Evolutionary conservation across 2,113 vertebrate species (phyloP).

Genomic region (Lagopus leucura): DNA sequence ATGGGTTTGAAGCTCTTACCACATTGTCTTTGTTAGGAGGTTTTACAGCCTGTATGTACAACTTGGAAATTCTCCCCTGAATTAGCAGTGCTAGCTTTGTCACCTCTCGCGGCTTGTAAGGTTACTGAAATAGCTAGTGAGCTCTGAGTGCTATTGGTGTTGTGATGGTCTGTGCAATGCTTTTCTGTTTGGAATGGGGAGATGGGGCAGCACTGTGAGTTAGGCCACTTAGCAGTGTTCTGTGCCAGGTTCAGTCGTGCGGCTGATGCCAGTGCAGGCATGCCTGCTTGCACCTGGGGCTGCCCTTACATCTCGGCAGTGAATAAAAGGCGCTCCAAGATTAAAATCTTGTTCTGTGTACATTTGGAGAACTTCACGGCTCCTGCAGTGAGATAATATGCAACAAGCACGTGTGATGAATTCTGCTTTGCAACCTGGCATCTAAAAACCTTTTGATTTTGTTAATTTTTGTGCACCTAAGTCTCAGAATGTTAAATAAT

Average conservation of each 20-base stretch:
- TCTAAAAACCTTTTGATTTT: not conserved
- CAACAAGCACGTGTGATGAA: not conserved
- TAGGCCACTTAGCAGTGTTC: not conserved
- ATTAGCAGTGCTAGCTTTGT: not conserved
- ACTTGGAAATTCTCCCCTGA: not conserved
- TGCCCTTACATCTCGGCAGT: not conserved
- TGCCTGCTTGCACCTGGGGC: not conserved
- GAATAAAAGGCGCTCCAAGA: not conserved
- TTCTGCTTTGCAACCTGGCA: not conserved
- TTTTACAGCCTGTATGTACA: not conserved
- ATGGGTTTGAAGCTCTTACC: not conserved
- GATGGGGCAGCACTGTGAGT: not conserved
- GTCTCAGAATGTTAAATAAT: not conserved
- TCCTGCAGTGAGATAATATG: not conserved
- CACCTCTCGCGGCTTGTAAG: not conserved
- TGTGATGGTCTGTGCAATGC: not conserved
- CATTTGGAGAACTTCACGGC: not conserved
- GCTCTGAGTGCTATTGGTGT: not conserved
- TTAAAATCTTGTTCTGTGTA: not conserved
- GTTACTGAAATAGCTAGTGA: not conserved
- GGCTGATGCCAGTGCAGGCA: not conserved
- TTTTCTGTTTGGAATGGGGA: not conserved
- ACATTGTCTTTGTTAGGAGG: accelerated
- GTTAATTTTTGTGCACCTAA: not conserved
- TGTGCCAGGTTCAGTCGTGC: not conserved